Evolutionary conservation across 1,140 invertebrate species (phyloP).

Genomic region (Ostrea edulis): DNA sequence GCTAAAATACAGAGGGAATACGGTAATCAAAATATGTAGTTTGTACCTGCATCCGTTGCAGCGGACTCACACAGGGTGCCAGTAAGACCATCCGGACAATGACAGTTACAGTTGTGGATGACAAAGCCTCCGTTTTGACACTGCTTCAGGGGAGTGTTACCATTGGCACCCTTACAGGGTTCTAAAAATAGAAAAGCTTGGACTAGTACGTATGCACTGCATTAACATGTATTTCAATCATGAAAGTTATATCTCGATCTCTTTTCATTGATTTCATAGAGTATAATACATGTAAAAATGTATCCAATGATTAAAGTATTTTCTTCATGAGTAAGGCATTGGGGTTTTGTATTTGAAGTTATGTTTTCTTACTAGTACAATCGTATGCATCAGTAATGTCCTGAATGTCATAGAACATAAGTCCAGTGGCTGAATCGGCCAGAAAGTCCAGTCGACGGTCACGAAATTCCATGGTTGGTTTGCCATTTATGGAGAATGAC

Average conservation of each 20-base stretch:
- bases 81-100: slow-evolving; percentile 40
- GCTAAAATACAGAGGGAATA: no score
- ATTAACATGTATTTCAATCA: no score
- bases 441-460: slow-evolving; percentile 49
- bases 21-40: no score
- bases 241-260: no score
- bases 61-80: slow-evolving; percentile 32
- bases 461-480: slow-evolving; percentile 43
- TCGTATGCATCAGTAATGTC: slow-evolving; percentile 46
- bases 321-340: no score
- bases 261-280: no score
- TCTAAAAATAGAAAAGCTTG: neutral
- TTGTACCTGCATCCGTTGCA: slow-evolving; percentile 4
- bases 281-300: no score
- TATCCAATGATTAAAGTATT: no score
- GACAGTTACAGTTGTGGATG: slow-evolving; percentile 42
- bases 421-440: slow-evolving; percentile 41
- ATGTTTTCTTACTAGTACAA: slow-evolving; percentile 42
- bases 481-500: slow-evolving; percentile 38
- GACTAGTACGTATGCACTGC: no score
- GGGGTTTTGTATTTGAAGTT: no score
- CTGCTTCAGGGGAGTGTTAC: neutral
- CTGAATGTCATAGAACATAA: slow-evolving; percentile 48
- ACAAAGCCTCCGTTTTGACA: slow-evolving; percentile 56
- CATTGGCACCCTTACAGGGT: neutral